These are phyloP conservation scores for Drosophila grimshawi DNA, from an alignment of 1,140 invertebrate genomes.

Conservation along the genomic window DNA sequence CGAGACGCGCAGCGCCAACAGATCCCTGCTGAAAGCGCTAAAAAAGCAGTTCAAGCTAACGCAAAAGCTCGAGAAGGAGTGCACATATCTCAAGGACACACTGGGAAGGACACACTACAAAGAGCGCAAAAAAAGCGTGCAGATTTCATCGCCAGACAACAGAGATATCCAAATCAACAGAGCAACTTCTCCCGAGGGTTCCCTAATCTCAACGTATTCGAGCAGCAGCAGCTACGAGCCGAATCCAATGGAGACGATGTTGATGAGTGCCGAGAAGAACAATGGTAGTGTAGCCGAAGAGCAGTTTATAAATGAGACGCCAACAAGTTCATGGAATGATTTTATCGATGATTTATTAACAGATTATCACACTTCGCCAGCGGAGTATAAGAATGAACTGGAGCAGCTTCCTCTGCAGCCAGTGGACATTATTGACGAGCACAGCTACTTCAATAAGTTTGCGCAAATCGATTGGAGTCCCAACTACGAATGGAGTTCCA, in stretches of 20 bases:
- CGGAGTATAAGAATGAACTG: slow-evolving; percentile 34
- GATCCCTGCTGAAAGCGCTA: slow-evolving; percentile 84
- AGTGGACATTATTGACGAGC: slow-evolving; percentile 31
- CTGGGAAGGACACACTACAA: slow-evolving; percentile 6
- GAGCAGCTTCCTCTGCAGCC: slow-evolving; percentile 24
- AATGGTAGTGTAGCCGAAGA: slow-evolving; percentile 50
- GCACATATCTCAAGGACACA: slow-evolving; percentile 85
- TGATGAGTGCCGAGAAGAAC: background rate
- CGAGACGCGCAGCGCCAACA: slow-evolving; percentile 84
- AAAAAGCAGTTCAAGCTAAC: slow-evolving; percentile 85
- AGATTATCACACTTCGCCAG: slow-evolving; percentile 48
- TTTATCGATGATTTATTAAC: slow-evolving; percentile 66
- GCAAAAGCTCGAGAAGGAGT: slow-evolving; percentile 85
- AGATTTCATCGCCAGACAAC: slow-evolving; percentile 2
- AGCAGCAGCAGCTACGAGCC: slow-evolving; percentile 41
- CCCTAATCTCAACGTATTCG: slow-evolving; percentile 38
- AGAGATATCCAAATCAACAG: slow-evolving; percentile 1
- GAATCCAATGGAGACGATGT: slow-evolving; percentile 11
- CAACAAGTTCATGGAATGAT: slow-evolving; percentile 57
- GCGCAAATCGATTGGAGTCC: slow-evolving; percentile 86
- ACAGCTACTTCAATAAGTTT: slow-evolving; percentile 79
- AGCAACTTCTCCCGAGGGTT: slow-evolving; percentile 30
- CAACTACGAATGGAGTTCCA: slow-evolving; percentile 83
- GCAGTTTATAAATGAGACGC: slow-evolving; percentile 37
- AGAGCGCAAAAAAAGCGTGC: background rate